phyloP scores from a whole-genome alignment of 2,888 invertebrate species.

The Xanthorhoe designata region DNA sequence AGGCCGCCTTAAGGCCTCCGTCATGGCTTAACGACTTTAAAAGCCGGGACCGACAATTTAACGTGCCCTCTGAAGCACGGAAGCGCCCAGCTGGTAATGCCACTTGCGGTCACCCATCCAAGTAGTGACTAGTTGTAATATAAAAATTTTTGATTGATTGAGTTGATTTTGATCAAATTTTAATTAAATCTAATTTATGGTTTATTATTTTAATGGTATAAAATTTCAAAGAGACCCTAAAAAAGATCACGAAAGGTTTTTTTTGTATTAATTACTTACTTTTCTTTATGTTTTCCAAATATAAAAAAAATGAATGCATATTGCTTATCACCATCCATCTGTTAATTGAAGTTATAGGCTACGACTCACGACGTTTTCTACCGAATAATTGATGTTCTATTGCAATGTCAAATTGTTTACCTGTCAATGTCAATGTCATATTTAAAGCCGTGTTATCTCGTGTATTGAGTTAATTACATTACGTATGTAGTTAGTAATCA shows the following conservation, averaged over 20 bases:
- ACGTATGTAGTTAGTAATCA: not conserved
- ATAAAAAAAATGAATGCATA: not conserved
- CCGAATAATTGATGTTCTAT: conserved; percentile 61
- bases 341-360: conserved; percentile 64
- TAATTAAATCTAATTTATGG: no score
- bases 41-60: no score
- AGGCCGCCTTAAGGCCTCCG: no score
- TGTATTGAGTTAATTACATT: not conserved
- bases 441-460: conserved; percentile 6
- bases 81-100: no score
- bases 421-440: conserved; percentile 24
- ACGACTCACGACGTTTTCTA: conserved; percentile 50
- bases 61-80: no score
- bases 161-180: no score
- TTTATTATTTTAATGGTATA: no score
- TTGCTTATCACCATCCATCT: conserved; percentile 50
- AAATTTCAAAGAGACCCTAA: no score
- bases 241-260: not conserved
- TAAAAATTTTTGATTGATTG: no score
- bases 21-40: no score
- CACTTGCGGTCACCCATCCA: no score
- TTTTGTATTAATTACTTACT: not conserved
- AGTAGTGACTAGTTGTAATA: no score
- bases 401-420: conserved; percentile 27
- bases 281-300: not conserved